phyloP scores from a whole-genome alignment of 53 echinoderm and acorn worm genomes.

The Apostichopus leukothele region DNA sequence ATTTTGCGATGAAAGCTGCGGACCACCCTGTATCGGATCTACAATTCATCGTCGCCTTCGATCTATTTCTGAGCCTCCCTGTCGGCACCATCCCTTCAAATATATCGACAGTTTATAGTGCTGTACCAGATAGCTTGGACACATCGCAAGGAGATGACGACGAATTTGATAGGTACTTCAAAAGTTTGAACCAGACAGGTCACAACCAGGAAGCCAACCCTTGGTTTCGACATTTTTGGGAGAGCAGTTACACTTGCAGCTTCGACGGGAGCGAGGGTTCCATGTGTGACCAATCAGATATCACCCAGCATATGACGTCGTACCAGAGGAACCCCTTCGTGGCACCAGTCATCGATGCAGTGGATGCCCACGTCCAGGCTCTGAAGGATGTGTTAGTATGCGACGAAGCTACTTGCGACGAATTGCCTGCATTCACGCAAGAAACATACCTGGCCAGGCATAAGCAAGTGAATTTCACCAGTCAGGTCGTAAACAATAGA shows the following conservation, averaged over 20 bases:
- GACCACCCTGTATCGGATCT: not conserved
- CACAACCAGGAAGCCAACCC: conserved; percentile 55
- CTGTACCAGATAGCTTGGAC: not conserved
- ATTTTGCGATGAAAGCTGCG: not conserved
- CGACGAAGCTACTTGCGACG: conserved; percentile 27
- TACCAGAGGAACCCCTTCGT: conserved; percentile 62
- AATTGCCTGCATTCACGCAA: conserved; percentile 15
- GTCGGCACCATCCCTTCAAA: not conserved
- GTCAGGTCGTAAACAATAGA: not conserved
- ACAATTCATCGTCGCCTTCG: not conserved
- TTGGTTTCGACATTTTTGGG: conserved; percentile 80
- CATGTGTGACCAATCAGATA: not conserved
- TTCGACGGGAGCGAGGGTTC: not conserved
- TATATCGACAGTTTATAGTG: not conserved
- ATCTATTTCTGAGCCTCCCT: not conserved
- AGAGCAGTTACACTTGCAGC: conserved; percentile 54
- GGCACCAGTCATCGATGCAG: conserved; percentile 49
- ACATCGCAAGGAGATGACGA: not conserved
- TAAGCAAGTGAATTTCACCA: not conserved
- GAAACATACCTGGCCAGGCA: conserved; percentile 25
- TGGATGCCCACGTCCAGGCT: conserved; percentile 31
- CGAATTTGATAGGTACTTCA: conserved; percentile 74
- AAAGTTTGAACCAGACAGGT: conserved; percentile 44
- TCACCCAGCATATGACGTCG: conserved; percentile 3
- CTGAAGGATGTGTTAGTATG: not conserved